Evolutionary conservation across 2,888 invertebrate species (phyloP).

Genomic region (Polyommatus icarus): DNA sequence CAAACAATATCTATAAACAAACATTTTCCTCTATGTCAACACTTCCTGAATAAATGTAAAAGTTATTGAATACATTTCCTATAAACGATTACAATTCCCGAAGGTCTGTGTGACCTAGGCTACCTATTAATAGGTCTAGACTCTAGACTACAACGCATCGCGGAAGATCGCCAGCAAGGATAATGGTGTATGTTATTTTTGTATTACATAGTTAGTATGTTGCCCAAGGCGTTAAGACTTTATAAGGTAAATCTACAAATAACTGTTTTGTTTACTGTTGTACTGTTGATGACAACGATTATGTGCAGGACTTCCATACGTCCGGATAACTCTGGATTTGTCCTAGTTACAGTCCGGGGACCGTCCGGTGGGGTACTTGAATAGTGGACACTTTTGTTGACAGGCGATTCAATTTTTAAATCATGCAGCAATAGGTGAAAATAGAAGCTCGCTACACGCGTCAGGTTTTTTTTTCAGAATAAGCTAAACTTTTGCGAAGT

Average conservation of each 20-base stretch:
- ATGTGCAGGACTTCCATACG: background rate
- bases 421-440: too few relatives aligned
- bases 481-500: too few relatives aligned
- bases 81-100: constrained; percentile 21
- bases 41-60: constrained; percentile 27
- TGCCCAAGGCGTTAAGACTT: background rate
- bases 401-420: too few relatives aligned
- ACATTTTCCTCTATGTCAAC: constrained; percentile 4
- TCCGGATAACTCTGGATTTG: too few relatives aligned
- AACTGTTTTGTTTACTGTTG: background rate
- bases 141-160: constrained; percentile 34
- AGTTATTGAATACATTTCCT: constrained; percentile 23
- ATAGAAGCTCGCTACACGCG: too few relatives aligned
- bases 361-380: too few relatives aligned
- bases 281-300: background rate
- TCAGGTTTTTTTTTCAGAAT: too few relatives aligned
- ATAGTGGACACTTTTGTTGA: too few relatives aligned
- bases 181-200: constrained; percentile 36
- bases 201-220: constrained; percentile 9
- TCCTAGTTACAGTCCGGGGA: too few relatives aligned
- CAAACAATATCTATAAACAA: background rate
- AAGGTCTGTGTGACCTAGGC: constrained; percentile 46
- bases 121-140: constrained; percentile 48
- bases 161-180: constrained; percentile 39
- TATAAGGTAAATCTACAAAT: constrained; percentile 1